These are phyloP conservation scores for Lypha dubia DNA, from an alignment of 2,888 invertebrate species.

Conservation along the genomic window DNA sequence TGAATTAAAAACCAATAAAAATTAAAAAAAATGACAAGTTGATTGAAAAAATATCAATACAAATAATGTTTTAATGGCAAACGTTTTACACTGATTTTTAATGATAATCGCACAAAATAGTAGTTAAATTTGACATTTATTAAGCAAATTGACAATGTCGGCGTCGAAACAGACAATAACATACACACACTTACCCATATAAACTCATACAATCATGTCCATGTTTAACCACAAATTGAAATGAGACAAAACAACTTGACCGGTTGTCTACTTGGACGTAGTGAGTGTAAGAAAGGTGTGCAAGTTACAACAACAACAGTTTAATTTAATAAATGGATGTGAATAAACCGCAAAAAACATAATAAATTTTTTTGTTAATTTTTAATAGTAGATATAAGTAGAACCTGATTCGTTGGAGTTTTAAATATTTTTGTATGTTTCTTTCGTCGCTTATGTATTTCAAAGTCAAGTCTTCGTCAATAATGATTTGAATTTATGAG, in stretches of 20 bases:
- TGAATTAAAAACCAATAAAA: slow-evolving; percentile 75
- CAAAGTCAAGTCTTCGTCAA: slow-evolving; percentile 51
- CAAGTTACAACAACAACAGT: slow-evolving; percentile 44
- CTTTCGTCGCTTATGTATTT: slow-evolving; percentile 15
- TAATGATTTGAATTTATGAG: slow-evolving; percentile 65
- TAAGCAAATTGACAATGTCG: slow-evolving; percentile 67
- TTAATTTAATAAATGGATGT: not conserved
- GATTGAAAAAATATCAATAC: slow-evolving; percentile 75
- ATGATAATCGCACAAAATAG: slow-evolving; percentile 77
- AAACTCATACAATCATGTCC: not conserved
- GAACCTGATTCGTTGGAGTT: slow-evolving; percentile 60
- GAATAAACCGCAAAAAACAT: not conserved
- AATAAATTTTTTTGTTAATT: not conserved
- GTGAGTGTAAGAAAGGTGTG: slow-evolving; percentile 31
- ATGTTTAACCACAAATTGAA: slow-evolving; percentile 54
- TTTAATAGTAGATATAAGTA: slow-evolving; percentile 28
- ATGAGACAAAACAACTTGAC: slow-evolving; percentile 14
- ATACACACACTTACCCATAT: not conserved
- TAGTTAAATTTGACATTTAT: slow-evolving; percentile 77
- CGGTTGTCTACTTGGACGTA: not conserved
- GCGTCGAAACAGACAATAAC: slow-evolving; percentile 29
- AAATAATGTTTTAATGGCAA: slow-evolving; percentile 76
- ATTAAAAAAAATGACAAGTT: slow-evolving; percentile 72
- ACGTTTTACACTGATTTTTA: slow-evolving; percentile 75
- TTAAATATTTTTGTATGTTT: slow-evolving; percentile 7